Evolutionary conservation across 2,113 vertebrate genomes (phyloP), one percentile per base, ranked within the genome.

Genomic region (Rynchops niger): DNA sequence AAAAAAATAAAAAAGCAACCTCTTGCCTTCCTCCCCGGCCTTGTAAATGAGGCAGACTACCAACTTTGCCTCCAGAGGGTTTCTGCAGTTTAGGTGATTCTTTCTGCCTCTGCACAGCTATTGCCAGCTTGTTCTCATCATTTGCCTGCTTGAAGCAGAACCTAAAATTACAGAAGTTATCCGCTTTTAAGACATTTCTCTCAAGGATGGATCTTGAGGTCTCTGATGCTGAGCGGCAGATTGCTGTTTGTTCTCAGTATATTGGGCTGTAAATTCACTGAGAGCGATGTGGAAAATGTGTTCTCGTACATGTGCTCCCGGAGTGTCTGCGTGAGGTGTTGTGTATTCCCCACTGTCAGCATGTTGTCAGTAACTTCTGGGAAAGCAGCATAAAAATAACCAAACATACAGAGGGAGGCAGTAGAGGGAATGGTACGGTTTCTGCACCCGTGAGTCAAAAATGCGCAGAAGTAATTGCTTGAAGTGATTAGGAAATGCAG

Each of bases 231-330:
- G 58, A 82, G 82, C 11, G 4, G 84, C 66, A 93, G 70, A 88
- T 86, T 95, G 66, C 55, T 95, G 86, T 69, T 93, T 90, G 79
- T 90, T 95, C 93, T 92, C 49, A 58, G 82, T 93, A 88, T 63
- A 52, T 70, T 72, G 76, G 71, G 63, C 86, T 88, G 43, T 93
- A 95, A 96, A 93, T 97, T 90, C 83, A 83, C 56, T 18, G 76
- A 62, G 55, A 92, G 63, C 4, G 30, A 90, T 0, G 1, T n/a
- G 71, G 67, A 83, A 95, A 92, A 93, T 77, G 30, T 86, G 58
- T 47, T 95, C 82, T 70, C 5, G 22, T 92, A 69, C 63, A 43
- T 5, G 72, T 0, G 0, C 49, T 90, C 63, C 67, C 61, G 71
- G 58, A 73, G 63, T 29, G 58, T 22, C 79, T 88, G 53, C 36